Conservation (phyloP, 92 coral and sea anemone species). For the Porites divaricata region DNA sequence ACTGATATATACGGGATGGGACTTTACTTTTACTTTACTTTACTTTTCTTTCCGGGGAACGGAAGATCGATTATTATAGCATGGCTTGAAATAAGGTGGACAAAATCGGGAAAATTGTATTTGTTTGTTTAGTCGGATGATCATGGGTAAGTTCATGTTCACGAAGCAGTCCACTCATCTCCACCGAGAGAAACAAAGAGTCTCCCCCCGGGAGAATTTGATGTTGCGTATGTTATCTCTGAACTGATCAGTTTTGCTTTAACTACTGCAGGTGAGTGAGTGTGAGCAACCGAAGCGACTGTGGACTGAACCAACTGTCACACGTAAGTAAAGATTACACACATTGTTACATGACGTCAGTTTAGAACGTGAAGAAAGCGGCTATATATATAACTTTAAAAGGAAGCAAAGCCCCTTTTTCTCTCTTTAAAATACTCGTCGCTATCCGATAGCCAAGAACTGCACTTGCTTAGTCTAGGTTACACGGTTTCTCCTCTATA, state of each 20-base stretch:
- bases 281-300: background rate
- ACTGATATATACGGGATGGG: background rate
- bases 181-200: background rate
- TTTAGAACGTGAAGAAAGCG: too few species aligned
- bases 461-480: too few species aligned
- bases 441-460: too few species aligned
- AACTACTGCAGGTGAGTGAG: background rate
- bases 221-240: slow-evolving; percentile 17
- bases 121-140: background rate
- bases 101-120: background rate
- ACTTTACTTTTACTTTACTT: too few species aligned
- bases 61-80: too few species aligned
- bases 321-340: background rate
- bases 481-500: too few species aligned
- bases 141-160: background rate
- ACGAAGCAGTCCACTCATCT: background rate
- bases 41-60: too few species aligned
- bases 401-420: too few species aligned
- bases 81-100: too few species aligned
- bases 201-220: background rate
- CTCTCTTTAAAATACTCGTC: too few species aligned
- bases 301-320: background rate
- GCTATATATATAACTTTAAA: too few species aligned
- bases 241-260: background rate
- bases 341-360: background rate